Conservation (phyloP, 2,888 invertebrate genomes). For the Dione juno region DNA sequence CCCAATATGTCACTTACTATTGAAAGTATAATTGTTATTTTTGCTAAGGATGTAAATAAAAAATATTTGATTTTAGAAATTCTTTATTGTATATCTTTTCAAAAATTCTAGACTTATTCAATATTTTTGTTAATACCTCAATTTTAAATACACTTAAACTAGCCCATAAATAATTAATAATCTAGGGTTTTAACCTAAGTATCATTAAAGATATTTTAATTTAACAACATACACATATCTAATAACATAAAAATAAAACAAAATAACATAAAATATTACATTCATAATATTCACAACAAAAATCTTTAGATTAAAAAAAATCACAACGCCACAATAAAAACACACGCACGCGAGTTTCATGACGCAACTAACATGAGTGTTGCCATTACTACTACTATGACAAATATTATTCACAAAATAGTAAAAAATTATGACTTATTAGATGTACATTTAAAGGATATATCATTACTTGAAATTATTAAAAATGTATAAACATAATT, state of each 20-base stretch:
- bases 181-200: constrained; percentile 7
- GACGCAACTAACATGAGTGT: constrained; percentile 32
- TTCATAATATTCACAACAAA: neutral
- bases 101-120: neutral
- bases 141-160: neutral
- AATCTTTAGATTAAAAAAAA: neutral
- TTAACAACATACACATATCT: neutral
- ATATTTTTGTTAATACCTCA: neutral
- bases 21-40: neutral
- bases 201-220: neutral
- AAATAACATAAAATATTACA: neutral
- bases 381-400: constrained; percentile 21
- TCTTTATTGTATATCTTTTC: neutral
- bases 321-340: constrained; percentile 30
- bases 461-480: neutral
- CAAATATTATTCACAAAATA: neutral
- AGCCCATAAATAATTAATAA: constrained; percentile 11
- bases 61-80: neutral
- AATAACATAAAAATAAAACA: too few species aligned
- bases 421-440: neutral
- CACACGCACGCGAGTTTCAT: constrained; percentile 34
- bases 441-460: neutral
- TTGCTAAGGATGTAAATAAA: neutral
- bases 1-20: neutral
- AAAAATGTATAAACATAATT: neutral